Conservation (phyloP, 2,888 invertebrate genomes). For the Artemia sinica region DNA sequence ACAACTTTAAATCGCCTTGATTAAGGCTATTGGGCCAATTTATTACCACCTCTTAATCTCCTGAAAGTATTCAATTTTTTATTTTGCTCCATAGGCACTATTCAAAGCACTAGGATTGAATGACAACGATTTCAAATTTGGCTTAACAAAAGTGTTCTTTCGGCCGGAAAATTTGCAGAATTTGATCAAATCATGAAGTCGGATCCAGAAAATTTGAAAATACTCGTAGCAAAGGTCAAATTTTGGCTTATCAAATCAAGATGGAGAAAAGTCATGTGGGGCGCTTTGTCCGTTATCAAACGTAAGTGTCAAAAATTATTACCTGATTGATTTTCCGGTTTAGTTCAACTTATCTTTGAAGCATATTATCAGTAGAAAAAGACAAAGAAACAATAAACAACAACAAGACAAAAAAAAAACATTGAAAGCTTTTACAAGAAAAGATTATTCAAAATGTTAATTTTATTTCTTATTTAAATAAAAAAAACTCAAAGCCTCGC, state of each 20-base stretch:
- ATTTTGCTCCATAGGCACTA: slow-evolving; percentile 47
- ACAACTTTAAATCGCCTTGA: too few species aligned
- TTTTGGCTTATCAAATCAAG: slow-evolving; percentile 83
- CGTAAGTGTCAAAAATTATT: slow-evolving; percentile 40
- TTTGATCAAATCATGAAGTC: slow-evolving; percentile 91
- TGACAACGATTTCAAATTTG: slow-evolving; percentile 87
- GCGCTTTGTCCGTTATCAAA: slow-evolving; percentile 80
- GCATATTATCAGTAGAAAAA: too few species aligned
- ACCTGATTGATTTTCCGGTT: too few species aligned
- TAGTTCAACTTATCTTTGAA: too few species aligned
- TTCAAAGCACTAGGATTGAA: slow-evolving; percentile 82
- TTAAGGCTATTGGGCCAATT: too few species aligned
- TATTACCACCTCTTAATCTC: neutral
- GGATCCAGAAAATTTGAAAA: slow-evolving; percentile 73
- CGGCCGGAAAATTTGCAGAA: slow-evolving; percentile 91
- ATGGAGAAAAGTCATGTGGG: slow-evolving; percentile 84
- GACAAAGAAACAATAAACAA: too few species aligned
- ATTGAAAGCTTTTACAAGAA: too few species aligned
- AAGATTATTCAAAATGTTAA: too few species aligned
- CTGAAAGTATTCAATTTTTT: slow-evolving; percentile 2
- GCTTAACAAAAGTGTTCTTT: slow-evolving; percentile 92
- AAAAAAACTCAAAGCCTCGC: too few species aligned
- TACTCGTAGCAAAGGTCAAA: slow-evolving; percentile 67
- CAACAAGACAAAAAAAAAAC: too few species aligned
- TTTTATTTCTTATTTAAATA: too few species aligned